phyloP scores from a whole-genome alignment of 2,113 vertebrate species.

The Halcyon senegalensis region DNA sequence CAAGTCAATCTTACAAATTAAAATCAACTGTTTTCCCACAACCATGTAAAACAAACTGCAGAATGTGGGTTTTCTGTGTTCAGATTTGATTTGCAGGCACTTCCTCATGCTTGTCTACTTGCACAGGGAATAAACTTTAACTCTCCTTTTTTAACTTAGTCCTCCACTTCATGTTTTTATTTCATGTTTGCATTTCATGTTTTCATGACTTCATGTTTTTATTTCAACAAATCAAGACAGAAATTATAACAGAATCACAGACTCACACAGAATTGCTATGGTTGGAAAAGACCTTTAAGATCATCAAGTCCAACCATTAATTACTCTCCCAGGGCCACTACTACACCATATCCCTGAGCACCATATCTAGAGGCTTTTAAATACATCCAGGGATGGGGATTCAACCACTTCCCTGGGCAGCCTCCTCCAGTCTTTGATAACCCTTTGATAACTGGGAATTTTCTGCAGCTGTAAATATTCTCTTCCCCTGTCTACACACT shows the following conservation, averaged over 20 bases:
- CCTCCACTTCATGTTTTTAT: background rate
- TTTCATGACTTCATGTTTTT: background rate
- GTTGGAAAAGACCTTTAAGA: too few relatives aligned
- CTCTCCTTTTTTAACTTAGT: background rate
- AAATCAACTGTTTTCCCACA: conserved; percentile 15
- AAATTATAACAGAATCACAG: background rate
- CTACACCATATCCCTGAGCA: too few relatives aligned
- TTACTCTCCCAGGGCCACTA: too few relatives aligned
- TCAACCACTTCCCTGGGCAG: too few relatives aligned
- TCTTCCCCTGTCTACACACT: background rate
- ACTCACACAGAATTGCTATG: too few relatives aligned
- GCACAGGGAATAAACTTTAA: background rate
- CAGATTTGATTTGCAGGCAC: conserved; percentile 44
- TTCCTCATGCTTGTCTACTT: background rate
- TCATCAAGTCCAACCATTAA: too few relatives aligned
- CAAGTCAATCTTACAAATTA: background rate
- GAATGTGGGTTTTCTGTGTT: conserved; percentile 46
- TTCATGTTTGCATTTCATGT: background rate
- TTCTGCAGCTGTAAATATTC: background rate
- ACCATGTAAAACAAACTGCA: conserved; percentile 37
- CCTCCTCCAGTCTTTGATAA: too few relatives aligned
- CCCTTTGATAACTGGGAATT: background rate
- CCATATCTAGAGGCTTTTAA: too few relatives aligned
- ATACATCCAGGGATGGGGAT: too few relatives aligned
- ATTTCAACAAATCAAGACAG: background rate